phyloP scores from a whole-genome alignment of 2,888 invertebrate genomes.

The Chloroclysta siterata region DNA sequence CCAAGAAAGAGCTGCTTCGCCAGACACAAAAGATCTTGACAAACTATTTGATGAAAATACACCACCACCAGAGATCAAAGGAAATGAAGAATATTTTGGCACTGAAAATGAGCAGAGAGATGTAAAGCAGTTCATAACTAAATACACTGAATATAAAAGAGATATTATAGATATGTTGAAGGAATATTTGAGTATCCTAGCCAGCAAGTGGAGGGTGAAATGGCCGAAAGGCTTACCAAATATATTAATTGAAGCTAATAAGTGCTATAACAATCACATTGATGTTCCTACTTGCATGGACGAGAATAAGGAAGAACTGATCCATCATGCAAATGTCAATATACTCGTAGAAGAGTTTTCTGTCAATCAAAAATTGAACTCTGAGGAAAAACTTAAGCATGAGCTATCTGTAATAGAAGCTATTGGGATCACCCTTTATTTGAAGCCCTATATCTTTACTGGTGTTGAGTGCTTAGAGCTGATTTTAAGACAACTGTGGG shows the following conservation, averaged over 20 bases:
- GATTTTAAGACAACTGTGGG: slow-evolving; percentile 72
- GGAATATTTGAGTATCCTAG: slow-evolving; percentile 84
- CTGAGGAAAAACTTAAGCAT: slow-evolving; percentile 60
- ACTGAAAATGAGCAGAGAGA: slow-evolving; percentile 87
- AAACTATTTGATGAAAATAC: slow-evolving; percentile 85
- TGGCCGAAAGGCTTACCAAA: slow-evolving; percentile 87
- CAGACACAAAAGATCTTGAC: slow-evolving; percentile 86
- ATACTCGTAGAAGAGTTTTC: slow-evolving; percentile 73
- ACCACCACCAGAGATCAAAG: slow-evolving; percentile 44
- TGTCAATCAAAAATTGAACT: slow-evolving; percentile 68
- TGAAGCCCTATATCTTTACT: slow-evolving; percentile 69
- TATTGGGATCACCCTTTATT: slow-evolving; percentile 66
- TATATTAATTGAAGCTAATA: slow-evolving; percentile 86
- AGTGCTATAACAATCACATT: slow-evolving; percentile 78
- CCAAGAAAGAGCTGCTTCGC: slow-evolving; percentile 82
- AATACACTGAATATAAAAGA: slow-evolving; percentile 82
- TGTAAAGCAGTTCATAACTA: slow-evolving; percentile 86
- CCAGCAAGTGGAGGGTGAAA: slow-evolving; percentile 85
- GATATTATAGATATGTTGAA: slow-evolving; percentile 86
- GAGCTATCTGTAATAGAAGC: slow-evolving; percentile 67
- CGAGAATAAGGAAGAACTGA: slow-evolving; percentile 63
- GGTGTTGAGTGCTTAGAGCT: slow-evolving; percentile 67
- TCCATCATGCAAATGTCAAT: slow-evolving; percentile 69
- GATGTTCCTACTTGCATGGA: slow-evolving; percentile 71
- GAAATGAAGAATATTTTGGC: slow-evolving; percentile 85